Conservation (phyloP, 1,140 invertebrate genomes). For the Papilio machaon region DNA sequence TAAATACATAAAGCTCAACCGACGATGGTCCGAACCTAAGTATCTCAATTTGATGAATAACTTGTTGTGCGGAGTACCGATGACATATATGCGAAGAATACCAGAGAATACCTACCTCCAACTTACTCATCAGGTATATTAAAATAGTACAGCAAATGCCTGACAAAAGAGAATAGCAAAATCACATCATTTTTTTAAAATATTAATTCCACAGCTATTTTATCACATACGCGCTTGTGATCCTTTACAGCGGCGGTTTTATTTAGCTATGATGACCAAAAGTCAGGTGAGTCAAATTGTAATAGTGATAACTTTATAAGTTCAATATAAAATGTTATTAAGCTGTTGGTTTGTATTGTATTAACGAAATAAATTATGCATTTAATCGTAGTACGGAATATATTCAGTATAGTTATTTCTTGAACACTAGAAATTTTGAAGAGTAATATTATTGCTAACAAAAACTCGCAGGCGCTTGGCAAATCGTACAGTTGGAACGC, state of each 20-base stretch:
- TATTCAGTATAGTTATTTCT: not conserved
- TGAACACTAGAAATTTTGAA: constrained; percentile 8
- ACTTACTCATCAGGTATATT: constrained; percentile 66
- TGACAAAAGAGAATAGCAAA: constrained; percentile 6
- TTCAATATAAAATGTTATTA: too few relatives aligned
- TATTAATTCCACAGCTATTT: constrained; percentile 58
- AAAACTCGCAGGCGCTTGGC: constrained; percentile 61
- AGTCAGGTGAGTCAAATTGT: constrained; percentile 55
- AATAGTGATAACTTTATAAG: not conserved
- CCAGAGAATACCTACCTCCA: constrained; percentile 60
- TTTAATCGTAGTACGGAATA: not conserved
- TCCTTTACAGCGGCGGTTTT: constrained; percentile 67
- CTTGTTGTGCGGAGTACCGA: constrained; percentile 69
- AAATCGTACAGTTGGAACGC: constrained; percentile 72
- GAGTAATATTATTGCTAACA: constrained; percentile 41
- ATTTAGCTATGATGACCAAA: constrained; percentile 68
- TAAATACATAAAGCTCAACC: constrained; percentile 60
- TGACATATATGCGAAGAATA: constrained; percentile 64
- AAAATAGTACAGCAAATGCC: not conserved
- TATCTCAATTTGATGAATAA: constrained; percentile 75
- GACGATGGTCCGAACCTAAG: constrained; percentile 56
- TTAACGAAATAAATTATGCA: not conserved
- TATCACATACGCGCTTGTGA: constrained; percentile 74
- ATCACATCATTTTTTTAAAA: not conserved
- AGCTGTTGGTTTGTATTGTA: too few relatives aligned